These are phyloP conservation scores for Oryzias celebensis DNA, from an alignment of 2,113 vertebrate species.

Conservation along the genomic window DNA sequence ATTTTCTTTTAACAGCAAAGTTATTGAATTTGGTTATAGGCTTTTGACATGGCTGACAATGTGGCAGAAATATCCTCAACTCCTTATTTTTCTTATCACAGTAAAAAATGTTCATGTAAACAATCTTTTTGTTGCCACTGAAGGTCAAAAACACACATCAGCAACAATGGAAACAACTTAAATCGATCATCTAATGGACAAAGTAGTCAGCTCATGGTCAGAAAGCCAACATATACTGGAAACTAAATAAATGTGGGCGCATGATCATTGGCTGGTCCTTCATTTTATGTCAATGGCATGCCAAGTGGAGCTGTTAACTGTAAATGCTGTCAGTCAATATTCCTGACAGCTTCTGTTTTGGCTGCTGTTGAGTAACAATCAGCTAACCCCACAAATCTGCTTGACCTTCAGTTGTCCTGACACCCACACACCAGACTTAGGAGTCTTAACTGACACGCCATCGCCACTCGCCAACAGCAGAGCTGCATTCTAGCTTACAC, in stretches of 20 bases:
- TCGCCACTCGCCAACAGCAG: neutral
- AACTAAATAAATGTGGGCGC: slow-evolving; percentile 36
- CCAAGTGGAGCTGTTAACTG: slow-evolving; percentile 27
- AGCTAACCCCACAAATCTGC: slow-evolving; percentile 47
- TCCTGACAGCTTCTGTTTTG: slow-evolving; percentile 37
- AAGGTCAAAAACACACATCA: slow-evolving; percentile 22
- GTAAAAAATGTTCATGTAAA: neutral
- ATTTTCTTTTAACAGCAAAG: too few species aligned
- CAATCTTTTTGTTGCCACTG: slow-evolving; percentile 8
- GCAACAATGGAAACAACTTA: neutral
- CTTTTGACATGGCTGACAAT: too few species aligned
- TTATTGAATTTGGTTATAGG: too few species aligned
- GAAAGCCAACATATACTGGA: slow-evolving; percentile 1
- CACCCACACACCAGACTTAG: slow-evolving; percentile 28
- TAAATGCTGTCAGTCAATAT: slow-evolving; percentile 65
- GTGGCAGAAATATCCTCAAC: too few species aligned
- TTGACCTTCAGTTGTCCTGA: slow-evolving; percentile 56
- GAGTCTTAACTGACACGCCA: slow-evolving; percentile 16
- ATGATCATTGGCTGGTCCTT: slow-evolving; percentile 45
- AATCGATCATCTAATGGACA: slow-evolving; percentile 25
- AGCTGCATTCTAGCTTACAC: slow-evolving; percentile 11
- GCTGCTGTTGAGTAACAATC: slow-evolving; percentile 43
- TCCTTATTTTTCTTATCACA: too few species aligned
- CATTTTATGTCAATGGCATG: slow-evolving; percentile 46
- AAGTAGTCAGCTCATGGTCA: slow-evolving; percentile 17